Evolutionary conservation across 2,113 vertebrate genomes (phyloP).

Genomic region (Hemiprocne comata): DNA sequence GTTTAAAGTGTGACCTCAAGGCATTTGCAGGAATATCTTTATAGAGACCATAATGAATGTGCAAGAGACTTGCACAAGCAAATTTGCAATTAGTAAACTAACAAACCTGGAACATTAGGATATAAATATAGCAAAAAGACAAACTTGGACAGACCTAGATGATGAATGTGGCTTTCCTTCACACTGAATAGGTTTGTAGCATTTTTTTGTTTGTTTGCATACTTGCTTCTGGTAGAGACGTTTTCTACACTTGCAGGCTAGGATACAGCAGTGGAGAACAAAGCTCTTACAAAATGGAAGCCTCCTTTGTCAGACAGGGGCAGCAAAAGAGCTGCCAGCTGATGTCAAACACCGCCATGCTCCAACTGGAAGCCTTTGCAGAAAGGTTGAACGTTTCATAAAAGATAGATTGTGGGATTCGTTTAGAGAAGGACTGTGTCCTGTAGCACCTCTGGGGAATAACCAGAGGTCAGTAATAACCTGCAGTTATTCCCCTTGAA

Average conservation of each 20-base stretch:
- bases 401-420: not conserved
- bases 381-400: not conserved
- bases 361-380: not conserved
- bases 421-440: not conserved
- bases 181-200: conserved; percentile 1
- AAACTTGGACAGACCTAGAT: not conserved
- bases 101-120: not conserved
- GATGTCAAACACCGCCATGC: not conserved
- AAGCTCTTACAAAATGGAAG: not conserved
- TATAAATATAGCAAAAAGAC: not conserved
- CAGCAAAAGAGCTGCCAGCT: not conserved
- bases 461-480: too few relatives aligned
- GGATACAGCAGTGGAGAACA: not conserved
- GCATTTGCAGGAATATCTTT: conserved; percentile 20
- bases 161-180: not conserved
- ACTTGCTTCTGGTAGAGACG: not conserved
- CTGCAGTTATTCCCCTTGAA: not conserved
- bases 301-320: not conserved
- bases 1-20: conserved; percentile 39
- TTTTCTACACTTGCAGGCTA: not conserved
- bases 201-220: conserved; percentile 38
- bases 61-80: not conserved
- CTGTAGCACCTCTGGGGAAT: not conserved
- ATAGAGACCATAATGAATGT: not conserved
- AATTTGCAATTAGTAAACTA: conserved; percentile 15